A percentile compares a stretch with the other conserved stretches of the same genome.
phyloP scores from a whole-genome alignment of 1,140 invertebrate genomes.

The Eufriesea mexicana region DNA sequence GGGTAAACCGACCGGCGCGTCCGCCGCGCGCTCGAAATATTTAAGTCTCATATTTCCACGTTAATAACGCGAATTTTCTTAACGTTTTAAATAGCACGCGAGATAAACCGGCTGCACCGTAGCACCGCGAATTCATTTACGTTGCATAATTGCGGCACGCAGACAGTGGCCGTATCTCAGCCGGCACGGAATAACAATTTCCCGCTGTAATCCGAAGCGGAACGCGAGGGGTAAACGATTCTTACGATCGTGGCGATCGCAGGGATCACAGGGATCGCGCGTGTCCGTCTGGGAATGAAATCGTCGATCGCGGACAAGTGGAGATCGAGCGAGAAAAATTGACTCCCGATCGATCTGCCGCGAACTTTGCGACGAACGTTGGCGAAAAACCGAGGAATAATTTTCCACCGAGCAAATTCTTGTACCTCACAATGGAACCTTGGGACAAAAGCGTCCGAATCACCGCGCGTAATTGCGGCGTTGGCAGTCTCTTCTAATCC shows the following conservation, averaged over 20 bases:
- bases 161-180: background rate
- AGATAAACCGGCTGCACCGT: background rate
- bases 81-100: slow-evolving; percentile 12
- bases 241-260: background rate
- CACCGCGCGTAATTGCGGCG: slow-evolving; percentile 28
- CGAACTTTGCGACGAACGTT: background rate
- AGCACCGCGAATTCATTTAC: slow-evolving; percentile 21
- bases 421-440: background rate
- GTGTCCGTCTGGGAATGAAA: too few relatives aligned
- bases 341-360: background rate
- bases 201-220: background rate
- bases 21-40: background rate
- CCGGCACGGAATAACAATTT: slow-evolving; percentile 7
- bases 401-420: background rate
- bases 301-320: too few relatives aligned
- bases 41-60: background rate
- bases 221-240: background rate
- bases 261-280: too few relatives aligned
- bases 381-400: background rate
- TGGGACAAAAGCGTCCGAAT: slow-evolving; percentile 12
- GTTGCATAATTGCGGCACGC: slow-evolving; percentile 3
- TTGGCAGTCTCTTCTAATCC: slow-evolving; percentile 55
- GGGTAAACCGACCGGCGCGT: background rate
- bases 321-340: background rate
- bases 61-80: slow-evolving; percentile 21